Evolutionary conservation across 1,140 invertebrate species (phyloP).

Genomic region (Rhysida immarginata): DNA sequence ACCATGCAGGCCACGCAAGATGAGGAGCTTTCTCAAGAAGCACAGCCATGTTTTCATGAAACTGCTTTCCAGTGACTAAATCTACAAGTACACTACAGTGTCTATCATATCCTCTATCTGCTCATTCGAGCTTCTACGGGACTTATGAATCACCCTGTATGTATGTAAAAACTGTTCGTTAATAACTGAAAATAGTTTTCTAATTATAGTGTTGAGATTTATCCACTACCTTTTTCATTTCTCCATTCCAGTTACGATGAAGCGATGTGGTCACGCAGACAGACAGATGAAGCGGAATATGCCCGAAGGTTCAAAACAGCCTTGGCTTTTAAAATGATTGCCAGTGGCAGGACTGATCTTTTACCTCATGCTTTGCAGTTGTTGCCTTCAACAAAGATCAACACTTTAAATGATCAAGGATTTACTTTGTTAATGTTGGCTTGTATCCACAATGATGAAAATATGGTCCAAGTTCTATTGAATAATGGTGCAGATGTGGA

Average conservation of each 20-base stretch:
- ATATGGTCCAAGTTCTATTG: slow-evolving; percentile 46
- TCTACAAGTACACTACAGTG: too few relatives aligned
- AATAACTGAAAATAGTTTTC: too few relatives aligned
- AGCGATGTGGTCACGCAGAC: slow-evolving; percentile 27
- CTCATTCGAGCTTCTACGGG: too few relatives aligned
- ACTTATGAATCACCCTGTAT: too few relatives aligned
- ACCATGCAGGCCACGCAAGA: too few relatives aligned
- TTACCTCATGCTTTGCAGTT: slow-evolving; percentile 58
- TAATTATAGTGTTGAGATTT: too few relatives aligned
- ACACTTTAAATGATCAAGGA: slow-evolving; percentile 61
- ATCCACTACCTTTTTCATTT: too few relatives aligned
- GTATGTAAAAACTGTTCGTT: too few relatives aligned
- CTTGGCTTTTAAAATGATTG: slow-evolving; percentile 61
- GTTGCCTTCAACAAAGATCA: slow-evolving; percentile 52
- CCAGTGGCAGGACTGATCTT: slow-evolving; percentile 55
- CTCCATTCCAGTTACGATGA: slow-evolving; percentile 36
- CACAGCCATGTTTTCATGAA: too few relatives aligned
- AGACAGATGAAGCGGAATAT: slow-evolving; percentile 39
- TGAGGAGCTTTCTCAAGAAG: too few relatives aligned
- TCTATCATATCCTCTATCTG: too few relatives aligned
- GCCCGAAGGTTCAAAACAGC: slow-evolving; percentile 49
- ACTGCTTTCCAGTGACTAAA: too few relatives aligned
- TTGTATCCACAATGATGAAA: slow-evolving; percentile 59
- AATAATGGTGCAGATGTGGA: slow-evolving; percentile 63
- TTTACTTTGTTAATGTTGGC: slow-evolving; percentile 67